Conservation (phyloP, 2,888 invertebrate species). For the Teleiodes luculella region DNA sequence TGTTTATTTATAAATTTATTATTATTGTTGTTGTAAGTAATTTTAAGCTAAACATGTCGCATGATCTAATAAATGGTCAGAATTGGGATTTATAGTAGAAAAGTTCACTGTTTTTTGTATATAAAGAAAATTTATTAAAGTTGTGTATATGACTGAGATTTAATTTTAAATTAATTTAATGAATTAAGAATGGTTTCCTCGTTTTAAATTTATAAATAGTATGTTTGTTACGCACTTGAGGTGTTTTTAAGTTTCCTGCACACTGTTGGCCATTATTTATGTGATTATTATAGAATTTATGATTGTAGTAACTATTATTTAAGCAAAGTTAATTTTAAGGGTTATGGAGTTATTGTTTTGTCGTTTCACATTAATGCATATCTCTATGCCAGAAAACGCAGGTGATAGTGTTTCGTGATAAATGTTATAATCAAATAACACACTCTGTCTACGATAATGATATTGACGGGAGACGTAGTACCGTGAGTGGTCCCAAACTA, state of each 20-base stretch:
- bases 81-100: background rate
- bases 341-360: slow-evolving; percentile 65
- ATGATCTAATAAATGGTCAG: background rate
- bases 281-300: slow-evolving; percentile 37
- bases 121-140: slow-evolving; percentile 1
- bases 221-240: slow-evolving; percentile 67
- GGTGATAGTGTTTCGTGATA: slow-evolving; percentile 74
- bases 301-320: too few relatives aligned
- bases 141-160: slow-evolving; percentile 21
- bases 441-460: slow-evolving; percentile 31
- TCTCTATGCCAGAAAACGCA: slow-evolving; percentile 69
- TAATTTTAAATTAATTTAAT: slow-evolving; percentile 13
- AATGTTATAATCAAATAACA: slow-evolving; percentile 21
- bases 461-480: slow-evolving; percentile 17
- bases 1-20: slow-evolving; percentile 47
- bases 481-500: slow-evolving; percentile 28
- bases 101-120: background rate
- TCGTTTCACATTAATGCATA: slow-evolving; percentile 64
- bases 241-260: slow-evolving; percentile 59
- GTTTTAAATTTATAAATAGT: slow-evolving; percentile 32
- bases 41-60: slow-evolving; percentile 29
- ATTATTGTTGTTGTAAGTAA: background rate
- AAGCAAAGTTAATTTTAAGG: slow-evolving; percentile 56
- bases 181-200: slow-evolving; percentile 23
- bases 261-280: slow-evolving; percentile 64